phyloP scores from a whole-genome alignment of 2,797 vertebrate species.

The Notolepis coatsorum region DNA sequence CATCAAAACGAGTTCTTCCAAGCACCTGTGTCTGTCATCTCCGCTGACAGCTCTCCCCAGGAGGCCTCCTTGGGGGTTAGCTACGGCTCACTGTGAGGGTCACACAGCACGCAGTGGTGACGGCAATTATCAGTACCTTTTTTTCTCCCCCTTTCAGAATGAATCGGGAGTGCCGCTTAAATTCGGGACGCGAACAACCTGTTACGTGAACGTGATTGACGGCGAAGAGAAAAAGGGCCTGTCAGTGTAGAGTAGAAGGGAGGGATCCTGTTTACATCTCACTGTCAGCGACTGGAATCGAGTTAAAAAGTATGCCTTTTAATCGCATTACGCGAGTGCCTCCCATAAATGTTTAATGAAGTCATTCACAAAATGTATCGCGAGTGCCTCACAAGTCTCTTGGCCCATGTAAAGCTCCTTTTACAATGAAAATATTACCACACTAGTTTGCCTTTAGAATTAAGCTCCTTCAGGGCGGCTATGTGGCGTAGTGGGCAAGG shows the following conservation, averaged over 20 bases:
- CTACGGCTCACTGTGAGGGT: constrained; percentile 48
- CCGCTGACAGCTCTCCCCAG: constrained; percentile 55
- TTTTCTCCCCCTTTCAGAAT: constrained; percentile 18
- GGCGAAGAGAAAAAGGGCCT: not conserved
- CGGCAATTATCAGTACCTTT: constrained; percentile 46
- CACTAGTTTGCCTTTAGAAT: too few species aligned
- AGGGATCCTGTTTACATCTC: too few species aligned
- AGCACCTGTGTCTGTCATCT: constrained; percentile 53
- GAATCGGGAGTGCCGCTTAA: constrained; percentile 9
- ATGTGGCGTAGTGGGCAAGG: too few species aligned
- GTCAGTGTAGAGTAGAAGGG: not conserved
- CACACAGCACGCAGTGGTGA: constrained; percentile 32
- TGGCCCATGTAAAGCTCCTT: too few species aligned
- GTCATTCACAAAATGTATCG: too few species aligned
- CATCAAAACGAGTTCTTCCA: constrained; percentile 52
- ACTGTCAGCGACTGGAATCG: too few species aligned
- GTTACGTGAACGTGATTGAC: constrained; percentile 28
- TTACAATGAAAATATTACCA: too few species aligned
- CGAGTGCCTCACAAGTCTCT: too few species aligned
- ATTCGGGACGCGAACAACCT: constrained; percentile 17
- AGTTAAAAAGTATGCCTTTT: too few species aligned
- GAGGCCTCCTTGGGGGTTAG: constrained; percentile 50
- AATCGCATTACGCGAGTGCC: too few species aligned
- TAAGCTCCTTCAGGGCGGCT: too few species aligned
- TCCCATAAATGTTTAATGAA: too few species aligned